Percentiles rank a stretch among this genome's conserved stretches.
phyloP scores from a whole-genome alignment of 2,797 vertebrate species.

The Darevskia mixta region DNA sequence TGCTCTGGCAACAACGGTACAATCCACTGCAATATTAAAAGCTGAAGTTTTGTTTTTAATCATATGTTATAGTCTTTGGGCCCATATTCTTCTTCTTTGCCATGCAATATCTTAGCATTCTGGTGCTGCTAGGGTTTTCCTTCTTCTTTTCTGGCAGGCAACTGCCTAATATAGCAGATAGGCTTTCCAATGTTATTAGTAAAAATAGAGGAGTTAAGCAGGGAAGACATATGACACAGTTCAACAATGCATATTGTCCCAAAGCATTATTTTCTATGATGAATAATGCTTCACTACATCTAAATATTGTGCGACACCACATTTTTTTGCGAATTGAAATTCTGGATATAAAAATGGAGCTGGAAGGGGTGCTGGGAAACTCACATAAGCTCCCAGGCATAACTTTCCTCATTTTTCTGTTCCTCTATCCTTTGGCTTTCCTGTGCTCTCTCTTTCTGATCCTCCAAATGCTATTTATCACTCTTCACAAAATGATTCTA shows the following conservation, averaged over 20 bases:
- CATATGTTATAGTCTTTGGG: constrained; percentile 58
- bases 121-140: neutral
- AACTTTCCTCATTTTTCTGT: neutral
- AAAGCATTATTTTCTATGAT: constrained; percentile 25
- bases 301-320: neutral
- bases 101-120: neutral
- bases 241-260: constrained; percentile 16
- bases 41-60: constrained; percentile 33
- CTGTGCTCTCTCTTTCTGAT: neutral
- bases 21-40: constrained; percentile 50
- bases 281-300: neutral
- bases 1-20: constrained; percentile 58
- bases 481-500: neutral
- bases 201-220: neutral
- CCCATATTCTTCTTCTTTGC: constrained; percentile 42
- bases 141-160: constrained; percentile 10
- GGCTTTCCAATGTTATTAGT: constrained; percentile 47
- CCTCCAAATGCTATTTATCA: neutral
- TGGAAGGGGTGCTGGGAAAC: neutral
- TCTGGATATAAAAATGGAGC: neutral
- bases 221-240: neutral
- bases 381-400: neutral
- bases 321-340: neutral
- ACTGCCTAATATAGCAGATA: constrained; percentile 26
- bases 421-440: no score